Percentiles rank a stretch among this genome's conserved stretches.
Evolutionary conservation across 37 sponge, comb jelly and placozoan genomes (phyloP).

Genomic region (Diacarnus erythraeanus): DNA sequence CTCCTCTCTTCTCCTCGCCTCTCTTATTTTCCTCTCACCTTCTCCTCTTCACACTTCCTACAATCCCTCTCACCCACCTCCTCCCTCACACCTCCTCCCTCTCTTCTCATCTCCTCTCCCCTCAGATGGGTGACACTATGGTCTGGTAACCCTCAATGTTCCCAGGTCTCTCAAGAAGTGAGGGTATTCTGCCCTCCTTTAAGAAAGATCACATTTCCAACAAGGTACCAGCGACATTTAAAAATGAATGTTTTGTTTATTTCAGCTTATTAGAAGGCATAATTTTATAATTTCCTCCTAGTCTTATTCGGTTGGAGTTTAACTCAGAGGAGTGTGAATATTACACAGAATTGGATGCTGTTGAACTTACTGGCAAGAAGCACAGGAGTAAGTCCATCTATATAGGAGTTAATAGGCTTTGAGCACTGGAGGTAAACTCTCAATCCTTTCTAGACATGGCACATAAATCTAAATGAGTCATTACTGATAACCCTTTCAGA

Average conservation of each 20-base stretch:
- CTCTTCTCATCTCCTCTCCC: neutral
- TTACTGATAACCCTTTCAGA: no score
- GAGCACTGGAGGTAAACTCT: no score
- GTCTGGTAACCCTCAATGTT: constrained; percentile 60
- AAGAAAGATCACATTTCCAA: constrained; percentile 70
- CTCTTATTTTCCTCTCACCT: neutral
- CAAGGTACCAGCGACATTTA: constrained; percentile 66
- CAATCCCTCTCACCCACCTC: neutral
- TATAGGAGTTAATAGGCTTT: neutral
- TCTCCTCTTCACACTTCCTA: neutral
- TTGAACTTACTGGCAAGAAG: constrained; percentile 43
- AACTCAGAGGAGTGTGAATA: constrained; percentile 61
- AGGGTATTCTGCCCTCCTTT: constrained; percentile 60
- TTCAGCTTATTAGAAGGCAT: no score
- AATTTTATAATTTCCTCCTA: no score
- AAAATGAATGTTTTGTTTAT: no score
- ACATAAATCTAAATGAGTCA: no score
- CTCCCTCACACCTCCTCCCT: neutral
- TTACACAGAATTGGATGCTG: constrained; percentile 79
- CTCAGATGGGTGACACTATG: constrained; percentile 35
- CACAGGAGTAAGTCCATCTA: constrained; percentile 1
- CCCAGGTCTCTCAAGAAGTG: neutral
- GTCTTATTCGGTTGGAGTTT: constrained; percentile 70
- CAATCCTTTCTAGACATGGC: no score
- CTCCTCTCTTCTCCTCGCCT: neutral